A percentile compares a stretch with the other conserved stretches of the same genome.
Conservation (phyloP, 1,140 invertebrate genomes). For the Drosophila ohnishii region DNA sequence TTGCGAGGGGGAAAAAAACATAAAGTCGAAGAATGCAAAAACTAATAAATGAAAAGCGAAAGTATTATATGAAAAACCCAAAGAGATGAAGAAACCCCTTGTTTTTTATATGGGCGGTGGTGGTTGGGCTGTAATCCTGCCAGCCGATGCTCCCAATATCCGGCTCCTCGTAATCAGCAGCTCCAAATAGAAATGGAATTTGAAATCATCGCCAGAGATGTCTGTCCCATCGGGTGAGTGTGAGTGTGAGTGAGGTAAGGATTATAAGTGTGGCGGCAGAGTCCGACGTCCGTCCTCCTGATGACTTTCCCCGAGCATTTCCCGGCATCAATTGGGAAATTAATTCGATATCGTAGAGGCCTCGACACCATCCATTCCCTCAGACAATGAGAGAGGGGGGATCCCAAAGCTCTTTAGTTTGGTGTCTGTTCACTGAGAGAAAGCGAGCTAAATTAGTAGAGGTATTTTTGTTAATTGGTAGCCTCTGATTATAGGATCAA, state of each 20-base stretch:
- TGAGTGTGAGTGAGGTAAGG: constrained; percentile 5
- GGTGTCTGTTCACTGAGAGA: not conserved
- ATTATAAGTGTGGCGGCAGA: constrained; percentile 6
- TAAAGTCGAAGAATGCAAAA: constrained; percentile 46
- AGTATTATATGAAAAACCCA: constrained; percentile 46
- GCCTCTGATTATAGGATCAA: not conserved
- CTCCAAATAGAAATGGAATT: constrained; percentile 51
- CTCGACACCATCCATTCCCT: constrained; percentile 1
- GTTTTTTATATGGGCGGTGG: not conserved
- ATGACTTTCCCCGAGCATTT: not conserved
- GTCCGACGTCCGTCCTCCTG: not conserved
- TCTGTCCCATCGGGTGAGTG: not conserved
- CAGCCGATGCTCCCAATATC: constrained; percentile 26
- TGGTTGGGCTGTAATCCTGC: not conserved
- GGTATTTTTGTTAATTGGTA: not conserved
- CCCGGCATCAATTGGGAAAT: not conserved
- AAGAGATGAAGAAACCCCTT: not conserved
- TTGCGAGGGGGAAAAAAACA: constrained; percentile 24
- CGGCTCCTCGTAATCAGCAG: constrained; percentile 24
- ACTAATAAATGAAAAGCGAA: constrained; percentile 56
- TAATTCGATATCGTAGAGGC: not conserved
- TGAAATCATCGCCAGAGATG: constrained; percentile 25
- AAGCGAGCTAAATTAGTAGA: not conserved
- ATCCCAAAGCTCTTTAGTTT: not conserved
- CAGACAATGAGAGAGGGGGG: not conserved